These are phyloP conservation scores for Heliothis peltigera DNA, from an alignment of 2,888 invertebrate species.

Conservation along the genomic window DNA sequence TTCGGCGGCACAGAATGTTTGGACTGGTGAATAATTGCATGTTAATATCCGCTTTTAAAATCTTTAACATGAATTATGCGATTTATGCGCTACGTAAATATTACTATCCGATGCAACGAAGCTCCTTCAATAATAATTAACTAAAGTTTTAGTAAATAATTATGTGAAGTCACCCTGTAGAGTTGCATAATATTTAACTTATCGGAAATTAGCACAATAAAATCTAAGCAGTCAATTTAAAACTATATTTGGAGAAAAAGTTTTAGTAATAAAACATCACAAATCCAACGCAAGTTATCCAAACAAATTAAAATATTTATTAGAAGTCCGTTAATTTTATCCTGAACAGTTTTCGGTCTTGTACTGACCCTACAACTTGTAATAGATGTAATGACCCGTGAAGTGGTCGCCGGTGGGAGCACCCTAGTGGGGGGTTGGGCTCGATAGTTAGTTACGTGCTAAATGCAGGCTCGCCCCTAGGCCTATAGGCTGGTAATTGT, in stretches of 20 bases:
- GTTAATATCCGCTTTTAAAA: conserved; percentile 44
- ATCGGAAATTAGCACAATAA: neutral
- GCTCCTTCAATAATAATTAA: neutral
- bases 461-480: conserved; percentile 35
- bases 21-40: conserved; percentile 54
- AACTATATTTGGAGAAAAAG: neutral
- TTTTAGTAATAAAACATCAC: neutral
- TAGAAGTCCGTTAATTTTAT: neutral
- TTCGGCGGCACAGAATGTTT: conserved; percentile 40
- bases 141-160: neutral
- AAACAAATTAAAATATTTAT: conserved; percentile 9
- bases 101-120: neutral
- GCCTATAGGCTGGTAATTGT: conserved; percentile 35
- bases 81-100: conserved; percentile 7
- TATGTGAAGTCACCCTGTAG: too few species aligned
- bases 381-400: conserved; percentile 71
- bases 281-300: neutral
- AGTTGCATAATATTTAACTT: too few species aligned
- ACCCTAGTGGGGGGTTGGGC: conserved; percentile 22
- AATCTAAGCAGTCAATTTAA: neutral
- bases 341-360: conserved; percentile 44
- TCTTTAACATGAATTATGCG: conserved; percentile 4
- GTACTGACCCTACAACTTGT: conserved; percentile 67
- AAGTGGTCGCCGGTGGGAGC: conserved; percentile 52
- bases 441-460: conserved; percentile 59